Evolutionary conservation across 1,140 invertebrate species (phyloP).

Genomic region (Ips typographus): DNA sequence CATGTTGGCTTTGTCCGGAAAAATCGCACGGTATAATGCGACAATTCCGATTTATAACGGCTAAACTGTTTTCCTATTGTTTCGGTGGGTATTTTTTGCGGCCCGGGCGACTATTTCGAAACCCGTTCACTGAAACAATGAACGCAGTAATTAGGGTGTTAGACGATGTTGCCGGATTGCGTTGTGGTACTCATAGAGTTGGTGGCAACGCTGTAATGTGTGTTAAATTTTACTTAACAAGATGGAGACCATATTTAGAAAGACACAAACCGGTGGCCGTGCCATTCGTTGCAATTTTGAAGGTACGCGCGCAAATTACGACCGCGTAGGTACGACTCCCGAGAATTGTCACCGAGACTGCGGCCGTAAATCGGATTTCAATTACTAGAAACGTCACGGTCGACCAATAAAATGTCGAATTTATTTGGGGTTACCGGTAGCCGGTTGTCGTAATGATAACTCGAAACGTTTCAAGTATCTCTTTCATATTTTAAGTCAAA

Average conservation of each 20-base stretch:
- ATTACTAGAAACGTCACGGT: constrained; percentile 24
- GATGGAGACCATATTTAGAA: no score
- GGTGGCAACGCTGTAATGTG: no score
- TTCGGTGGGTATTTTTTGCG: constrained; percentile 8
- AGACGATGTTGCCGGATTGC: no score
- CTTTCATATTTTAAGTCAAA: not conserved
- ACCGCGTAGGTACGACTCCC: constrained; percentile 21
- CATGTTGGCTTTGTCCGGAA: constrained; percentile 9
- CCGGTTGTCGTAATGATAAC: constrained; percentile 12
- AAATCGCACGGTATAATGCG: constrained; percentile 30
- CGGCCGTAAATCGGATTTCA: constrained; percentile 22
- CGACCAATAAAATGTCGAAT: constrained; percentile 19
- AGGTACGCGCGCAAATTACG: constrained; percentile 15
- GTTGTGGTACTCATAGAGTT: no score
- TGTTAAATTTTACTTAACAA: no score
- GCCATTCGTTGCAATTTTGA: constrained; percentile 2
- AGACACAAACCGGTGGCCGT: no score
- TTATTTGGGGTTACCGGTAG: constrained; percentile 25
- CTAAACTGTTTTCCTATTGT: constrained; percentile 31
- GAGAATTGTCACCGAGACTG: constrained; percentile 17
- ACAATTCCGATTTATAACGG: constrained; percentile 30
- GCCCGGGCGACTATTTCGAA: constrained; percentile 8
- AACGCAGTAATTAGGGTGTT: not conserved
- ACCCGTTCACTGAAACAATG: constrained; percentile 22
- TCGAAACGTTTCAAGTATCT: not conserved